Conservation (phyloP, 2,888 invertebrate species). For the Drosophila nigricruria region DNA sequence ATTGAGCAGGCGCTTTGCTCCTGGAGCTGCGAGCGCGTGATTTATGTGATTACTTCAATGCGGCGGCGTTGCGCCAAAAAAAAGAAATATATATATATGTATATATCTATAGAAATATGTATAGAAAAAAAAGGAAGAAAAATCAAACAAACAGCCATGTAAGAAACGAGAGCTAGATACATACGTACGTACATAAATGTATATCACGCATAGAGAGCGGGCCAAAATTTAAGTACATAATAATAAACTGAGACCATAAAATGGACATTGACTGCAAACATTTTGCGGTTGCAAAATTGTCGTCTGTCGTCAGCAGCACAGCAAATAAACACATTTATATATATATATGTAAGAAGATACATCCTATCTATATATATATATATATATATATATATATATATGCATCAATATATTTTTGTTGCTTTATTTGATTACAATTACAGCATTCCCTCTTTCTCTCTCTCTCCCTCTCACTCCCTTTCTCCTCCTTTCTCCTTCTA, state of each 20-base stretch:
- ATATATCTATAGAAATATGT: neutral
- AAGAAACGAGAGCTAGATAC: conserved; percentile 25
- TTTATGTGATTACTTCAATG: conserved; percentile 83
- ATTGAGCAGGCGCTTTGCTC: conserved; percentile 59
- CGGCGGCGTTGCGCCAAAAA: conserved; percentile 80
- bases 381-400: conserved; percentile 18
- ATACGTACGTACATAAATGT: conserved; percentile 25
- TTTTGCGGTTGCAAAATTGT: conserved; percentile 61
- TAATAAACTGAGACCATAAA: conserved; percentile 63
- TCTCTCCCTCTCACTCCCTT: neutral
- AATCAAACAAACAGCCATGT: conserved; percentile 10
- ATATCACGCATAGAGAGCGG: conserved; percentile 41
- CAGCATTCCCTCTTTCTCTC: neutral
- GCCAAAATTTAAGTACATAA: conserved; percentile 51
- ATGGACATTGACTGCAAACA: conserved; percentile 74
- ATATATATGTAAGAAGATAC: neutral
- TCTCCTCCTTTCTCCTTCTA: neutral
- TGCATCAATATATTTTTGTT: conserved; percentile 42
- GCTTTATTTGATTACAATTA: conserved; percentile 59
- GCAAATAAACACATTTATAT: conserved; percentile 32
- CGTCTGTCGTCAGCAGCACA: conserved; percentile 44
- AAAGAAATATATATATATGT: neutral
- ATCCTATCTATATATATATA: conserved; percentile 27
- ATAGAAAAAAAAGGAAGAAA: conserved; percentile 14
- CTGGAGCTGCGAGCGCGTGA: conserved; percentile 69